Base-by-base conservation (phyloP, 2,888 invertebrate genomes). In the Tineola bisselliella region DNA sequence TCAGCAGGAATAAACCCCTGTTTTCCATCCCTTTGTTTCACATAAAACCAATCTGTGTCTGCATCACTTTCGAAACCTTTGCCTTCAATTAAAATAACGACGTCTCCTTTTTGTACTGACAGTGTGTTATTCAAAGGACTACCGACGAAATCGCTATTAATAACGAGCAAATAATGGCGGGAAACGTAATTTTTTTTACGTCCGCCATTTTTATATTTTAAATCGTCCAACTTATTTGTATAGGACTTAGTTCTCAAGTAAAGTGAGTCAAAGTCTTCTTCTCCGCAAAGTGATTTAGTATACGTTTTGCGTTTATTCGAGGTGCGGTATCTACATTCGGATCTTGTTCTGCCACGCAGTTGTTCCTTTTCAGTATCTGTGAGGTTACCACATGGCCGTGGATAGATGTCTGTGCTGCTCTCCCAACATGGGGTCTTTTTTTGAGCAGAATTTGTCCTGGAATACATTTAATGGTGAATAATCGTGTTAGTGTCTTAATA, bases 1-100 rank as follows among this genome's bases (percentile, higher is more conserved):
- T 88, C 90, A 8, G 94, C 92, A 0, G 94, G 94, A 67, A 94
- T 94, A 68, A 92, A 93, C 48, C 94, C 94, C 69, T 92, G 91
- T 63, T 79, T 84, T 0, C 93, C 93, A 66, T 92, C 91, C 64
- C 89, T 89, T 66, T 91, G 91, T 70, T 88, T 87, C 48, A 94
- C 91, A 79, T 91, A 93, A 76, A 94, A 94, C 94, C 94, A 94
- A 62, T 93, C 93, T 0, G 89, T 87, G 64, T 88, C 88, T 44
- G 89, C 89, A 67, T 89, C 89, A n/a, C 77, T 72, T 62, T 82
- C 81, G 11, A 68, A 68, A 8, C 69, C 74, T 2, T 72, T 69
- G n/a, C 78, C 77, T 71, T 87, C 76, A 59, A 93, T 82, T 64
- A 94, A 78, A 44, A 90, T 90, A 0, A 94, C 94, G 6, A 94